These are phyloP conservation scores for Sardina pilchardus DNA, from an alignment of 2,113 vertebrate genomes.

Conservation along the genomic window DNA sequence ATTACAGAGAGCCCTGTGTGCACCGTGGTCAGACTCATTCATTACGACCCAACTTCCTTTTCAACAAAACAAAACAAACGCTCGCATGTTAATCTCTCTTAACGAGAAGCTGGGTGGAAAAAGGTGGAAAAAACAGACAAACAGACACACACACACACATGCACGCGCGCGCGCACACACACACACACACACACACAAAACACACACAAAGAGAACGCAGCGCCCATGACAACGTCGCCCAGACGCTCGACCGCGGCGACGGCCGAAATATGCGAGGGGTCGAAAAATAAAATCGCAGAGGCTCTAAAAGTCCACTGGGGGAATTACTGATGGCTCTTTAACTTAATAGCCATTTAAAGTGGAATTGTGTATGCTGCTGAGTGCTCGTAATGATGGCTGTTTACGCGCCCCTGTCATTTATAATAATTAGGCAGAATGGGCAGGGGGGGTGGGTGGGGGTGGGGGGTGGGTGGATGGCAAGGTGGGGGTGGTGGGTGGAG, in stretches of 20 bases:
- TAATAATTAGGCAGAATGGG: slow-evolving; percentile 97
- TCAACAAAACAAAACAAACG: neutral
- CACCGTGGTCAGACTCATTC: neutral
- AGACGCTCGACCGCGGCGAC: slow-evolving; percentile 46
- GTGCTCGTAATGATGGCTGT: slow-evolving; percentile 82
- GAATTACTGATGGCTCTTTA: slow-evolving; percentile 77
- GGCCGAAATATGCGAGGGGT: slow-evolving; percentile 68
- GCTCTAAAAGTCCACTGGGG: slow-evolving; percentile 68
- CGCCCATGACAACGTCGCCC: neutral
- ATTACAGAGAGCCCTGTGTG: neutral
- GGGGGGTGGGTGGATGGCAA: neutral
- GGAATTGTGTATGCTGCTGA: slow-evolving; percentile 79
- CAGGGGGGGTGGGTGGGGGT: slow-evolving; percentile 59
- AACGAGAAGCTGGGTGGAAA: neutral
- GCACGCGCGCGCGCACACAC: too few relatives aligned
- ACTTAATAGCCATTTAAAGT: slow-evolving; percentile 84
- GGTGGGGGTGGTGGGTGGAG: neutral
- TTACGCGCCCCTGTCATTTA: slow-evolving; percentile 88
- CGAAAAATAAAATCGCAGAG: slow-evolving; percentile 61
- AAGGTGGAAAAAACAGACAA: neutral
- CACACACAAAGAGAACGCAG: neutral
- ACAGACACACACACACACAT: neutral
- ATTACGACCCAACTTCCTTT: neutral
- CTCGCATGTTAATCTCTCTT: neutral
- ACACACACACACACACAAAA: too few relatives aligned